Base-by-base conservation (phyloP, 2,797 vertebrate genomes). In the Coregonus sp. region DNA sequence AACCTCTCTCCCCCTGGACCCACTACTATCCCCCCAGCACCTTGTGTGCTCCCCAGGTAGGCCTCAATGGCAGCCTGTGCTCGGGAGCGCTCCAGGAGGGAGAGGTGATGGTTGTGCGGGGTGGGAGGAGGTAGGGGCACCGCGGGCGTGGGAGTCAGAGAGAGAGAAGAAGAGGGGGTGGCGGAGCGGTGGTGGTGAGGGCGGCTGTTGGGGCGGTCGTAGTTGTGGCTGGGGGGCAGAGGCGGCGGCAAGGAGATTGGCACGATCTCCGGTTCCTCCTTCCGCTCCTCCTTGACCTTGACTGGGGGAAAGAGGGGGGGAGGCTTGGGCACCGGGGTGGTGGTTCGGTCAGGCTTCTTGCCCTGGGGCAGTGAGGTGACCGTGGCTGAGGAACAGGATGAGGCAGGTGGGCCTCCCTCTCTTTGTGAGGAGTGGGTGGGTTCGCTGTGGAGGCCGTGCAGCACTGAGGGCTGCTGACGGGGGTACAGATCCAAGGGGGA, bases 231-330 rank as follows among this genome's bases (percentile, higher is more conserved):
- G 50, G 87, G 81, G 0, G 87, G 80, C 0, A 78, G 84, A 1
- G 88, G 89, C 35, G 90, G 87, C 0, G 80, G 84, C 68, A 92
- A 78, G 16, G 92, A 88, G 82, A 95, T 93, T 78, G 94, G 93
- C 77, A 95, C 92, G 52, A 88, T 92, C 77, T 95, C 94, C 0
- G 90, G 91, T 83, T 96, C 95, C 82, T 97, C 95, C 66, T 97
- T 97, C 12, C 95, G 92, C 85, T 98, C 97, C 91, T 97, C 96
- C 84, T 98, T 97, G 50, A 98, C 96, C 83, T 96, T 96, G 51
- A 98, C 94, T 0, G 94, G 93, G 0, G 88, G 86, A 50, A 91
- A 82, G 6, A 87, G 89, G 6, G 86, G 89, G 0, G 90, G 78
- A 9, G 89, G 84, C 83, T 94, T 95, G 77, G 93, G 90, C 72